These are phyloP conservation scores for Eristalinus sepulchralis DNA, from an alignment of 2,888 invertebrate species.

Conservation along the genomic window DNA sequence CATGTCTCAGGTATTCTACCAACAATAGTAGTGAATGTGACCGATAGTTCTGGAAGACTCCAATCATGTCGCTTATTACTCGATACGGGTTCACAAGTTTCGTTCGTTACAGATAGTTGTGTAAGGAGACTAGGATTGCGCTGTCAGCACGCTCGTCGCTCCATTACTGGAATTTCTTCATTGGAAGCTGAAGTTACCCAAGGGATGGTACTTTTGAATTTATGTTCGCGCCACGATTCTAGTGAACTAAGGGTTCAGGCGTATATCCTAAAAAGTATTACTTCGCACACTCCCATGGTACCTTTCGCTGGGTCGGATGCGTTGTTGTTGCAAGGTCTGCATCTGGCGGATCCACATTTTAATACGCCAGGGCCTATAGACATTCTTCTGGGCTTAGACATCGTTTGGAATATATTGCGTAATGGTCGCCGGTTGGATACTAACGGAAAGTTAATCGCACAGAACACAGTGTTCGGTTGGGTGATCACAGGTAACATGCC, in stretches of 20 bases:
- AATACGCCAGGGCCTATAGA: not conserved
- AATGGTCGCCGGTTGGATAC: not conserved
- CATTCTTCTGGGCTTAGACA: too few relatives aligned
- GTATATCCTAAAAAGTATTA: constrained; percentile 4
- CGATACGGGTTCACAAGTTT: constrained; percentile 1
- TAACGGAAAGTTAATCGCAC: not conserved
- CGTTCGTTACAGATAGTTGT: not conserved
- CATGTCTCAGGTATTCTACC: constrained; percentile 10
- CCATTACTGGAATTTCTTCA: constrained; percentile 1
- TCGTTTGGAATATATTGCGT: constrained; percentile 3
- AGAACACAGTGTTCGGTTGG: constrained; percentile 18
- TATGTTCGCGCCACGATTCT: not conserved
- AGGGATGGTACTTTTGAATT: not conserved
- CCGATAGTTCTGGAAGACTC: not conserved
- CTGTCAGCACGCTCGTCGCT: not conserved
- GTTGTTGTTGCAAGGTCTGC: not conserved
- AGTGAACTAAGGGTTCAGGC: not conserved
- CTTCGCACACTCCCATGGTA: not conserved
- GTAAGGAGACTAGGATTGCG: constrained; percentile 1
- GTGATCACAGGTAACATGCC: not conserved
- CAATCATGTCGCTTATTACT: not conserved
- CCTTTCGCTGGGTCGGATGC: not conserved
- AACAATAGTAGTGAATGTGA: not conserved
- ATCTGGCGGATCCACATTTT: not conserved
- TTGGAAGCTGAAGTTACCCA: not conserved